These are phyloP conservation scores for Psammodynastes pulverulentus DNA, from an alignment of 2,113 vertebrate species.

Conservation along the genomic window DNA sequence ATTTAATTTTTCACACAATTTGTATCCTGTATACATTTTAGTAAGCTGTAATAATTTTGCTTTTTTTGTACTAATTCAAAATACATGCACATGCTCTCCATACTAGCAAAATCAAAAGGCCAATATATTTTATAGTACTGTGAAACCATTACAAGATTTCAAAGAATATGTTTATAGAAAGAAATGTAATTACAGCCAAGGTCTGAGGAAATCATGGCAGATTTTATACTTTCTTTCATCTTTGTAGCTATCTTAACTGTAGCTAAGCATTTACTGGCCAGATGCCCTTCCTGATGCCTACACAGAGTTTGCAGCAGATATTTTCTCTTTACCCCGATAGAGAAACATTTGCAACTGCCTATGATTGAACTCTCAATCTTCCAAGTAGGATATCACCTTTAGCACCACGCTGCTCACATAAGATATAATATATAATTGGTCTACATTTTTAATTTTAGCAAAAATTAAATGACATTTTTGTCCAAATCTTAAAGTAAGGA, in stretches of 20 bases:
- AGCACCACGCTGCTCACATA: not conserved
- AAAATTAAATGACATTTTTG: conserved; percentile 1
- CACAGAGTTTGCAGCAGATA: no score
- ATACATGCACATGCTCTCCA: no score
- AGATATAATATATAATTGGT: not conserved
- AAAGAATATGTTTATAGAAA: not conserved
- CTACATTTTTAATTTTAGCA: not conserved
- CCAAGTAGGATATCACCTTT: not conserved
- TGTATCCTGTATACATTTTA: not conserved
- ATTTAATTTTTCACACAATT: not conserved
- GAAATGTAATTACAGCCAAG: not conserved
- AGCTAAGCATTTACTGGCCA: no score
- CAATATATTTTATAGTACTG: not conserved
- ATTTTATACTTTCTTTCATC: not conserved
- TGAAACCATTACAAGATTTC: not conserved
- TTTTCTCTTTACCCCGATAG: no score
- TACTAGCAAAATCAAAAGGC: not conserved
- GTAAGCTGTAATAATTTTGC: not conserved
- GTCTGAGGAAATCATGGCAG: not conserved
- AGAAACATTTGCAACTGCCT: not conserved
- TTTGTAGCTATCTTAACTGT: not conserved
- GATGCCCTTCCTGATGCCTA: no score
- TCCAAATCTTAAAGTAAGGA: not conserved
- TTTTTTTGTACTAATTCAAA: not conserved
- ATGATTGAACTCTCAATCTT: not conserved